phyloP scores from a whole-genome alignment of 1,140 invertebrate species.

The Diuraphis noxia region DNA sequence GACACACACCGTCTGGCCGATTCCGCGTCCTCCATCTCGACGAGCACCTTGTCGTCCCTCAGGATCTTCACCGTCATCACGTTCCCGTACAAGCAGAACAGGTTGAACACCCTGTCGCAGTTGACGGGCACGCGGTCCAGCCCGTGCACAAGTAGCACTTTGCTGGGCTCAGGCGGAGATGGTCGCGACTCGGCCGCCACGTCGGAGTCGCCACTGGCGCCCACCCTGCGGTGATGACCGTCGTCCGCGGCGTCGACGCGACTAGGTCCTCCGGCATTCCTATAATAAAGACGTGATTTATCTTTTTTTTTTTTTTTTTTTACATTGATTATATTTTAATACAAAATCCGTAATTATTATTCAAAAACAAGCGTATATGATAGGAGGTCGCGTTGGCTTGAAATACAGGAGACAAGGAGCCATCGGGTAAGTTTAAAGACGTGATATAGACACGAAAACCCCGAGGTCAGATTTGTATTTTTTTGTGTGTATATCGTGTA shows the following conservation, averaged over 20 bases:
- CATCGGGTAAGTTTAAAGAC: too few relatives aligned
- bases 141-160: constrained; percentile 95
- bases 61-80: constrained; percentile 81
- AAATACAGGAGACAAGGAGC: too few relatives aligned
- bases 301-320: too few relatives aligned
- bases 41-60: constrained; percentile 16
- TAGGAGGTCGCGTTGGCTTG: too few relatives aligned
- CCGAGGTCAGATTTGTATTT: too few relatives aligned
- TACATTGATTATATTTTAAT: too few relatives aligned
- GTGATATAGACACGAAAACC: too few relatives aligned
- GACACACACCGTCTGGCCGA: not conserved
- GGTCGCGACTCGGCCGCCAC: not conserved
- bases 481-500: too few relatives aligned
- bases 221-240: not conserved
- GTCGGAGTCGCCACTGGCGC: not conserved
- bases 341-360: too few relatives aligned
- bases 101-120: constrained; percentile 93
- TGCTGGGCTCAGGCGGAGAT: not conserved
- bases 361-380: too few relatives aligned
- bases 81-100: constrained; percentile 98
- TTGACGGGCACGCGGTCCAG: constrained; percentile 91
- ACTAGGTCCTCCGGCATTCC: not conserved
- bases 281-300: too few relatives aligned
- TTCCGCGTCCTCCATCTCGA: not conserved
- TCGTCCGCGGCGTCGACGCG: not conserved